Conservation (phyloP, 1,140 invertebrate species). For the Drosophila yakuba region DNA sequence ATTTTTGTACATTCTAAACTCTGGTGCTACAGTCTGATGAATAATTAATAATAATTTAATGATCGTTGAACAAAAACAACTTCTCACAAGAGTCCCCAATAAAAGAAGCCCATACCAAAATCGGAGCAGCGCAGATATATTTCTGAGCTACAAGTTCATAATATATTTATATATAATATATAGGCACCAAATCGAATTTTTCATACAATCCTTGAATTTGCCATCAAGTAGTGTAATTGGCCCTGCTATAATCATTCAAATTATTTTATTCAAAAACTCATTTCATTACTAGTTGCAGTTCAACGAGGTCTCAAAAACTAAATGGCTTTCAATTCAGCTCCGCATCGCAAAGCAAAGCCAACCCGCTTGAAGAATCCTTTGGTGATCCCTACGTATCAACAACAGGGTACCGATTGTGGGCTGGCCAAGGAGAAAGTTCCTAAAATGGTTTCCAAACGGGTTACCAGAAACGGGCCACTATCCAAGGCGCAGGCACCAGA, state of each 20-base stretch:
- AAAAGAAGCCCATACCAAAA: too few relatives aligned
- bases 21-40: background rate
- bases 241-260: background rate
- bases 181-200: background rate
- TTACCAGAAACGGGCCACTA: background rate
- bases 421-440: conserved; percentile 8
- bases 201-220: conserved; percentile 3
- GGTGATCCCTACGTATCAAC: background rate
- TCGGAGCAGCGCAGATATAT: too few relatives aligned
- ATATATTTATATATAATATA: background rate
- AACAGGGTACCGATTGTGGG: background rate
- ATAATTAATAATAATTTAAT: background rate
- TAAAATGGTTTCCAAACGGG: background rate
- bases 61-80: background rate
- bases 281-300: background rate
- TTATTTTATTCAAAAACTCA: background rate
- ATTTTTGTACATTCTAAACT: background rate
- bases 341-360: conserved; percentile 6
- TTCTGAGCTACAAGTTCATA: too few relatives aligned
- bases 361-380: background rate
- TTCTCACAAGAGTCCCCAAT: too few relatives aligned
- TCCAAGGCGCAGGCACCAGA: background rate
- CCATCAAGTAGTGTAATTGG: background rate
- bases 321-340: conserved; percentile 17
- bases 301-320: background rate